Evolutionary conservation across 2,113 vertebrate species (phyloP).

Genomic region (Macquaria australasica): DNA sequence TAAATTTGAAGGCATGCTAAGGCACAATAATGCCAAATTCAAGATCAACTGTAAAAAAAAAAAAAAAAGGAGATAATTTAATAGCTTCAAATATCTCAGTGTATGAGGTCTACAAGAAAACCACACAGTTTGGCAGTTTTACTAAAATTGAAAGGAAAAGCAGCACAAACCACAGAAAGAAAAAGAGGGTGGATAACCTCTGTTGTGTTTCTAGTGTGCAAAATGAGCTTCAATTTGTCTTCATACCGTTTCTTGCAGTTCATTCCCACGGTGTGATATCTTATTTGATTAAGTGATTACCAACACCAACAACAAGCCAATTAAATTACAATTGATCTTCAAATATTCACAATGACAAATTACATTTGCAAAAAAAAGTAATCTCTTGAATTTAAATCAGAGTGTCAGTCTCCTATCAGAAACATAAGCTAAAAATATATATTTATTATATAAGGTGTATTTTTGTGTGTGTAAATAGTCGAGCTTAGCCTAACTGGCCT

Average conservation of each 20-base stretch:
- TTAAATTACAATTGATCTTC: constrained; percentile 7
- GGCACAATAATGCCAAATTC: constrained; percentile 2
- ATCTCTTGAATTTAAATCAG: background rate
- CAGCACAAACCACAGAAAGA: constrained; percentile 16
- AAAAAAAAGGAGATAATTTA: background rate
- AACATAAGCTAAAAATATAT: background rate
- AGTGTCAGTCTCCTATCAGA: background rate
- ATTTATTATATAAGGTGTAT: background rate
- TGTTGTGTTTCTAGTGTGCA: background rate
- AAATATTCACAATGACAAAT: background rate
- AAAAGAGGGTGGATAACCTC: constrained; percentile 3
- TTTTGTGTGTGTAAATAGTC: background rate
- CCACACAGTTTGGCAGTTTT: constrained; percentile 25
- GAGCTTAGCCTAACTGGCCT: background rate
- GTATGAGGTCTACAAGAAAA: constrained; percentile 16
- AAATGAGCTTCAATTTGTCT: constrained; percentile 20
- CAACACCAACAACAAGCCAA: too few relatives aligned
- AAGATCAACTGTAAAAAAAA: background rate
- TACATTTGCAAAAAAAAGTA: too few relatives aligned
- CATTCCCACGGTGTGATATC: background rate
- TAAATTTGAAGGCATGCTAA: constrained; percentile 21
- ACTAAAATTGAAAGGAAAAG: constrained; percentile 17
- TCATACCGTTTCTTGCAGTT: background rate
- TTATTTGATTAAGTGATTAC: constrained; percentile 31
- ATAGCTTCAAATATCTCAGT: constrained; percentile 14